Evolutionary conservation across 2,888 invertebrate species (phyloP).

Genomic region (Malachius bipustulatus): DNA sequence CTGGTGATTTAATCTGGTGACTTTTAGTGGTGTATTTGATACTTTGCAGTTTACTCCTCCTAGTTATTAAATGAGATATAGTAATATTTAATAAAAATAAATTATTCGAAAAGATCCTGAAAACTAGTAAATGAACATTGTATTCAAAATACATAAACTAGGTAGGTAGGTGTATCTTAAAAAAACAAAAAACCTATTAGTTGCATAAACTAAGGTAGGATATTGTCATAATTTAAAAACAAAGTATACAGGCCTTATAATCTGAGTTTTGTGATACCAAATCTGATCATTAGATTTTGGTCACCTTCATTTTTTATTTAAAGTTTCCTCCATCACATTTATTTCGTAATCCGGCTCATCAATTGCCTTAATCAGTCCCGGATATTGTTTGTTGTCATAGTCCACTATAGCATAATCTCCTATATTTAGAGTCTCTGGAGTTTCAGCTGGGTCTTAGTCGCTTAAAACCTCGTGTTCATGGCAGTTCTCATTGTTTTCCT

Average conservation of each 20-base stretch:
- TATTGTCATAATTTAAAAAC: neutral
- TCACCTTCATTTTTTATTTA: neutral
- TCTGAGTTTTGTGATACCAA: slow-evolving; percentile 4
- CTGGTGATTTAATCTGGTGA: too few relatives aligned
- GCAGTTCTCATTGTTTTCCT: too few relatives aligned
- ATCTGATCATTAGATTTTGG: slow-evolving; percentile 1
- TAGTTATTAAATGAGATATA: too few relatives aligned
- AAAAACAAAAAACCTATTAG: neutral
- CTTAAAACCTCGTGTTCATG: neutral
- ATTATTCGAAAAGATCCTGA: slow-evolving; percentile 1
- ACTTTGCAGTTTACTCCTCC: too few relatives aligned
- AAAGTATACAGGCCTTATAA: neutral
- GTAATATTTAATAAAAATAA: neutral
- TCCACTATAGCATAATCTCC: slow-evolving; percentile 5
- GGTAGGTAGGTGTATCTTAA: slow-evolving; percentile 1
- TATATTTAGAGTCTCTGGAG: neutral
- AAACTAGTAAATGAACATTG: slow-evolving; percentile 1
- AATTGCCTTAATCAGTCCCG: slow-evolving; percentile 2
- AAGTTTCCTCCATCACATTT: slow-evolving; percentile 1
- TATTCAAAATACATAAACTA: neutral
- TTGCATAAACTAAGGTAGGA: neutral
- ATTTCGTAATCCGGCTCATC: neutral
- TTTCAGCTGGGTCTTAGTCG: neutral
- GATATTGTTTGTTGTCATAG: slow-evolving; percentile 4
- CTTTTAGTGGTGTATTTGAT: too few relatives aligned